Conservation (phyloP, 2,113 vertebrate genomes). For the Oreotrochilus melanogaster region DNA sequence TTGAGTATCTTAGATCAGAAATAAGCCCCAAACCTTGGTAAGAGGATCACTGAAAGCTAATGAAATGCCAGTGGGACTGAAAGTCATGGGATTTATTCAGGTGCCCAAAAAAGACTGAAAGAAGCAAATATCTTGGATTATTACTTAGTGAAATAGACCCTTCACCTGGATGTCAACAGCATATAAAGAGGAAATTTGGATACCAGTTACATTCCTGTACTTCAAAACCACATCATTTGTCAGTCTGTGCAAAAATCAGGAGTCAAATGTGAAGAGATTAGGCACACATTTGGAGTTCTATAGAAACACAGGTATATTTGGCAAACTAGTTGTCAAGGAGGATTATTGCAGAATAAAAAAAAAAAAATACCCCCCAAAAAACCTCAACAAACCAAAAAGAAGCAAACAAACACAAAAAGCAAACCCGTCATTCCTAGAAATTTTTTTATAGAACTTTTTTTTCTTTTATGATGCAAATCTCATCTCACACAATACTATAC, state of each 20-base stretch:
- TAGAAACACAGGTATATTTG: neutral
- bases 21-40: neutral
- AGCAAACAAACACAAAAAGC: too few species aligned
- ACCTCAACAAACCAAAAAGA: neutral
- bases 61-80: neutral
- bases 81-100: neutral
- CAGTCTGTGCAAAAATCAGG: neutral
- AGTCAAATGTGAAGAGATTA: neutral
- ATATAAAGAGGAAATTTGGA: neutral
- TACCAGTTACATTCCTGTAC: neutral
- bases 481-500: neutral
- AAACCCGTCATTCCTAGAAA: neutral
- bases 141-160: neutral
- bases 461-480: neutral
- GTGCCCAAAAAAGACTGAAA: neutral
- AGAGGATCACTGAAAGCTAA: neutral
- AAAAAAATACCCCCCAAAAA: too few species aligned
- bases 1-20: slow-evolving; percentile 2
- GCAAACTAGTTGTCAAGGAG: neutral
- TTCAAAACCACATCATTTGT: slow-evolving; percentile 4
- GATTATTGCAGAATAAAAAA: neutral
- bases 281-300: neutral
- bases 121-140: neutral
- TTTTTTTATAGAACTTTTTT: neutral
- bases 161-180: neutral